A percentile compares a stretch with the other conserved stretches of the same genome.
phyloP scores from a whole-genome alignment of 2,888 invertebrate species.

The Laothoe populi region DNA sequence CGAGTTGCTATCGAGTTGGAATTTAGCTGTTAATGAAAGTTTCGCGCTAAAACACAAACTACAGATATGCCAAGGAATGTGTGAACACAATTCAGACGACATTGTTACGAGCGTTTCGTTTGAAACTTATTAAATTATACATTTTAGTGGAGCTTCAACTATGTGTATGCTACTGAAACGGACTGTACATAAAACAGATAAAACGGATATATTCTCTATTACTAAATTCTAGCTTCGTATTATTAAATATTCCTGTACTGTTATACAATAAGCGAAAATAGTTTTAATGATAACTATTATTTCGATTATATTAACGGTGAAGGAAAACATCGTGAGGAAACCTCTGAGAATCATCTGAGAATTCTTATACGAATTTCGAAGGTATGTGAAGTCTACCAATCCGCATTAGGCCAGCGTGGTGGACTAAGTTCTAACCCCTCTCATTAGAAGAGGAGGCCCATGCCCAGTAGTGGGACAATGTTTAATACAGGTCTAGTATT shows the following conservation, averaged over 20 bases:
- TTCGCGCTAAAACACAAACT: constrained; percentile 23
- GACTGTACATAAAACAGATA: constrained; percentile 1
- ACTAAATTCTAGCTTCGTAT: neutral
- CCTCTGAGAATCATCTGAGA: no score
- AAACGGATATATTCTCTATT: neutral
- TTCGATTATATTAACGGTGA: no score
- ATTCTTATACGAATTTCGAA: no score
- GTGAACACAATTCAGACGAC: constrained; percentile 21
- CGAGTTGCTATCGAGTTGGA: constrained; percentile 22
- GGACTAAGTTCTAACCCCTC: no score
- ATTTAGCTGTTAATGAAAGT: constrained; percentile 21
- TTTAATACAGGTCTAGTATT: no score
- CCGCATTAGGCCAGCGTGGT: no score
- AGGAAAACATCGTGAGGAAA: no score
- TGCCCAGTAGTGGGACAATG: no score
- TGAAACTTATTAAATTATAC: constrained; percentile 22
- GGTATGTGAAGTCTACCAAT: no score
- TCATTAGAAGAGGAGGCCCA: no score
- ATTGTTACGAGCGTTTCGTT: constrained; percentile 20
- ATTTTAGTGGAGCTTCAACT: neutral
- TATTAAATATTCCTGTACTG: neutral
- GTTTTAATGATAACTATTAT: no score
- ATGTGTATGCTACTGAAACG: constrained; percentile 4
- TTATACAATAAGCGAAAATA: neutral
- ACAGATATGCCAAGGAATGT: constrained; percentile 16